These are phyloP conservation scores for Pseudomyrmex dendroicus DNA, from an alignment of 1,140 invertebrate species.

Conservation along the genomic window DNA sequence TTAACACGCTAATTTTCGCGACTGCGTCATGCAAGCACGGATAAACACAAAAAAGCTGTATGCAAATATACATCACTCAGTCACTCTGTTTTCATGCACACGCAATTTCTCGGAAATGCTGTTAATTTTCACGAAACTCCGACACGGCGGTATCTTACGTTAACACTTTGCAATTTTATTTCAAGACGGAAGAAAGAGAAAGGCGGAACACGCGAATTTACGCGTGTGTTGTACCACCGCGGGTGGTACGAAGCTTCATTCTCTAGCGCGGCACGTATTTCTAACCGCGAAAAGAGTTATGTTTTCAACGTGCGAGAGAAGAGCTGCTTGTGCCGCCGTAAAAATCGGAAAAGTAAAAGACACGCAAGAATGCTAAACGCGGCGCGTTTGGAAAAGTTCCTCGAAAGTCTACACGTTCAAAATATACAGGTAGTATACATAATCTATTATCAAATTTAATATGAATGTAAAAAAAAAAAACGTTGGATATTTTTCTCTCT, in stretches of 20 bases:
- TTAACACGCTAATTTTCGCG: background rate
- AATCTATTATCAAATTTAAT: background rate
- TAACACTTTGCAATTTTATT: conserved; percentile 39
- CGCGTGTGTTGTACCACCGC: conserved; percentile 15
- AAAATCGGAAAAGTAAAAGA: conserved; percentile 45
- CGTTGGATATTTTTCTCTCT: background rate
- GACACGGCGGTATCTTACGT: conserved; percentile 4
- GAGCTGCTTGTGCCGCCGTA: background rate
- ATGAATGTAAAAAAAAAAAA: background rate
- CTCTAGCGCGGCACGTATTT: conserved; percentile 51
- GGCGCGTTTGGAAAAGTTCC: background rate
- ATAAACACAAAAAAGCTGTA: background rate
- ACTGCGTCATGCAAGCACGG: conserved; percentile 4
- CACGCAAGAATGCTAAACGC: conserved; percentile 5
- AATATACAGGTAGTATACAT: background rate
- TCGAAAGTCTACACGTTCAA: background rate
- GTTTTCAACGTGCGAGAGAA: conserved; percentile 53
- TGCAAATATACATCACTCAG: background rate
- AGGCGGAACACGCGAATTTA: conserved; percentile 47
- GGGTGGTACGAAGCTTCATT: conserved; percentile 32
- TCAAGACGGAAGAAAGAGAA: conserved; percentile 28
- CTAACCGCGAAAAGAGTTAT: conserved; percentile 58
- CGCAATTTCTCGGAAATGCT: background rate
- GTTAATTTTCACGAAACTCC: conserved; percentile 36
- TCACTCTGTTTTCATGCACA: conserved; percentile 17